phyloP scores from a whole-genome alignment of 2,888 invertebrate species.

The Lithosia quadra region DNA sequence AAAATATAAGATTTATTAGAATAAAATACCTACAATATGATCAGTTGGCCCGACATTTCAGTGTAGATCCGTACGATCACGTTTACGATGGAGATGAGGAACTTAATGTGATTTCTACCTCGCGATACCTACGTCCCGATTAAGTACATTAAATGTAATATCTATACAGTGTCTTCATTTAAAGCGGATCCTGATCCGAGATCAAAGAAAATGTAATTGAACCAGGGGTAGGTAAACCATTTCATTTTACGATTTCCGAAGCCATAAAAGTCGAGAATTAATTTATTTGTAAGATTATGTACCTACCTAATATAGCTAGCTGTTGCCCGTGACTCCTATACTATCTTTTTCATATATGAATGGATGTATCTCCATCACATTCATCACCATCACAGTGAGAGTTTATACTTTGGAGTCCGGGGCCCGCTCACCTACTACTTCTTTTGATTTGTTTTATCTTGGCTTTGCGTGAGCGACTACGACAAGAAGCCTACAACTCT shows the following conservation, averaged over 20 bases:
- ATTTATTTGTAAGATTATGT: constrained; percentile 16
- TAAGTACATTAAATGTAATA: constrained; percentile 7
- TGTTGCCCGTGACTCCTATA: background rate
- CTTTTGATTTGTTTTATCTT: too few species aligned
- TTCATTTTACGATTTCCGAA: constrained; percentile 22
- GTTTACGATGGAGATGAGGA: background rate
- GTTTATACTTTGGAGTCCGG: too few species aligned
- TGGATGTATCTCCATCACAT: too few species aligned
- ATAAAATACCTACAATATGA: too few species aligned
- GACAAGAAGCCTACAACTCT: too few species aligned
- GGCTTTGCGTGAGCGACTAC: too few species aligned
- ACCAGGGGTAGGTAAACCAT: constrained; percentile 14
- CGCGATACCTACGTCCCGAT: constrained; percentile 7
- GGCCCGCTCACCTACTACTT: too few species aligned
- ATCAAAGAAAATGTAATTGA: constrained; percentile 20
- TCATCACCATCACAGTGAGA: background rate
- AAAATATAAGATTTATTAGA: background rate
- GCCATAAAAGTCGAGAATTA: constrained; percentile 22
- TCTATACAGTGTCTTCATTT: constrained; percentile 15
- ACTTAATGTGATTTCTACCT: background rate
- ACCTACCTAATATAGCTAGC: background rate
- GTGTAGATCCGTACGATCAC: too few species aligned
- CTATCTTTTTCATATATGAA: background rate
- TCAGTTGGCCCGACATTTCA: background rate
- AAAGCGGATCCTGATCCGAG: constrained; percentile 7